Conservation (phyloP, 2,888 invertebrate genomes). For the Shargacucullia verbasci region DNA sequence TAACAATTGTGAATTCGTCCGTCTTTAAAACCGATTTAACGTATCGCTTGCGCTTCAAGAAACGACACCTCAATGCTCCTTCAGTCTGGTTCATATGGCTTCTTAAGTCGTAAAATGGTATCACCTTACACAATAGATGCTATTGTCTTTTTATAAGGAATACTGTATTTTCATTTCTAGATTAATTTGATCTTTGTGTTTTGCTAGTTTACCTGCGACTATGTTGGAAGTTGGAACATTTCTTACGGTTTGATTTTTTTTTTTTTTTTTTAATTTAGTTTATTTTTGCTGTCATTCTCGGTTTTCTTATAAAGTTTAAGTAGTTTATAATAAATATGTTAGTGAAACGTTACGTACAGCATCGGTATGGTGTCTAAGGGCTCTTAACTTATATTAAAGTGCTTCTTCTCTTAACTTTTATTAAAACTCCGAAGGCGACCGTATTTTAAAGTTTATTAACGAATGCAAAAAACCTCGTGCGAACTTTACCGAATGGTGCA, state of each 20-base stretch:
- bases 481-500: slow-evolving; percentile 59
- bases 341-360: slow-evolving; percentile 23
- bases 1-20: slow-evolving; percentile 60
- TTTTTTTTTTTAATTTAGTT: slow-evolving; percentile 4
- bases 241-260: slow-evolving; percentile 1
- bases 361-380: slow-evolving; percentile 13
- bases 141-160: slow-evolving; percentile 80
- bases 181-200: slow-evolving; percentile 64
- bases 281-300: slow-evolving; percentile 18
- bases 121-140: slow-evolving; percentile 85
- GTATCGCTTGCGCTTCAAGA: slow-evolving; percentile 78
- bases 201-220: slow-evolving; percentile 41
- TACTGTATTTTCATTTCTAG: slow-evolving; percentile 68
- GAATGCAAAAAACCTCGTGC: slow-evolving; percentile 38
- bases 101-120: slow-evolving; percentile 87
- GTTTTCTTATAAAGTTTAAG: slow-evolving; percentile 36
- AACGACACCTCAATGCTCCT: slow-evolving; percentile 82
- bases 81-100: slow-evolving; percentile 80
- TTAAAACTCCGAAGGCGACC: slow-evolving; percentile 32
- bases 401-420: too few relatives aligned
- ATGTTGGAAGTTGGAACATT: slow-evolving; percentile 14
- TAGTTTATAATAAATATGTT: slow-evolving; percentile 32
- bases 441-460: slow-evolving; percentile 46
- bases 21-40: slow-evolving; percentile 65
- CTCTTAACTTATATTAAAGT: slow-evolving; percentile 35